Conservation (phyloP, 2,797 vertebrate genomes). For the Pseudochaenichthys georgianus region DNA sequence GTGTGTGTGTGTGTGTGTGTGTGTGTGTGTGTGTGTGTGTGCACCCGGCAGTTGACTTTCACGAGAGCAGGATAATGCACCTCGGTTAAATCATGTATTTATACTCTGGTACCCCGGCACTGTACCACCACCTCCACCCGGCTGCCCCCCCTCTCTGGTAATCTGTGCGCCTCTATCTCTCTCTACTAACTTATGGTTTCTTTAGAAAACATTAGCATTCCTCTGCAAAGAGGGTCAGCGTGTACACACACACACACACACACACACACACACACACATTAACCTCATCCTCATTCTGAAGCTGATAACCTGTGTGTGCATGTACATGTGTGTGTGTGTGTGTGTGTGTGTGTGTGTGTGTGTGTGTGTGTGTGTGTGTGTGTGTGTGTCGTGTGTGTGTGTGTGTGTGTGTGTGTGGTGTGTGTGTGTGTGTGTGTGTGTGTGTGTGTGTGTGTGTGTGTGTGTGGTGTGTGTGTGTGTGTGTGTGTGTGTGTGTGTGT, state of each 20-base stretch:
- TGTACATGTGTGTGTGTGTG: conserved; percentile 23
- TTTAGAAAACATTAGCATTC: conserved; percentile 79
- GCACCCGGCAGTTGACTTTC: conserved; percentile 31
- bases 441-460: conserved; percentile 22
- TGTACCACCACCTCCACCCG: neutral
- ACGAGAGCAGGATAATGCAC: conserved; percentile 20
- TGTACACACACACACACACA: conserved; percentile 32
- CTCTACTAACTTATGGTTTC: conserved; percentile 70
- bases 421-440: neutral
- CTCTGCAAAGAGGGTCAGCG: conserved; percentile 70
- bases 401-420: no score
- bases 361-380: conserved; percentile 11
- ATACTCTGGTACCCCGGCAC: neutral
- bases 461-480: no score
- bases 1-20: no score
- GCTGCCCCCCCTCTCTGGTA: conserved; percentile 30
- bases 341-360: conserved; percentile 20
- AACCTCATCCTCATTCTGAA: conserved; percentile 34
- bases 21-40: no score
- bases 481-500: no score
- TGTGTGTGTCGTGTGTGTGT: no score
- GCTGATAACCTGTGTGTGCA: conserved; percentile 58
- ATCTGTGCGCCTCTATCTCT: conserved; percentile 53
- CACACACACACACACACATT: conserved; percentile 33
- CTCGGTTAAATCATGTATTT: conserved; percentile 23